Conservation (phyloP, 2,797 vertebrate genomes). For the Phataginus tetradactyla region DNA sequence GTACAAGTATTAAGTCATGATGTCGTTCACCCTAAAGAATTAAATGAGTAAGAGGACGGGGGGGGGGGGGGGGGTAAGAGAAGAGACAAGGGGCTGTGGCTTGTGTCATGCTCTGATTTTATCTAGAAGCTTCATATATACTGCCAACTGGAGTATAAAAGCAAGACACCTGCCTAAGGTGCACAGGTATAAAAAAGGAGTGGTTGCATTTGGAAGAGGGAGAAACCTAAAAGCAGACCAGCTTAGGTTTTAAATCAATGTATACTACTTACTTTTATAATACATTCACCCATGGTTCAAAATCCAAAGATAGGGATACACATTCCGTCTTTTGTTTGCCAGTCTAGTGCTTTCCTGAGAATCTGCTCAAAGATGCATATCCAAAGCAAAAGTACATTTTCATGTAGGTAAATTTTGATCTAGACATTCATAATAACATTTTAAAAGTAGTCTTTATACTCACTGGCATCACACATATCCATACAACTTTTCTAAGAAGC, state of each 20-base stretch:
- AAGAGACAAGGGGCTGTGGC: neutral
- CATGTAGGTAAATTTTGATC: neutral
- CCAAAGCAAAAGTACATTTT: conserved; percentile 38
- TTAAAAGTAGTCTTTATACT: neutral
- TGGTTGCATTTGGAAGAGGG: neutral
- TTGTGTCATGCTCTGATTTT: neutral
- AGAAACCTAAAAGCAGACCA: neutral
- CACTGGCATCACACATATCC: neutral
- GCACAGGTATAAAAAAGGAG: neutral
- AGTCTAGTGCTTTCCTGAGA: conserved; percentile 2
- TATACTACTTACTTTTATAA: neutral
- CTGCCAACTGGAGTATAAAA: neutral
- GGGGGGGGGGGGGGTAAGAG: neutral
- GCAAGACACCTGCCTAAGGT: neutral
- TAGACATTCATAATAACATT: neutral
- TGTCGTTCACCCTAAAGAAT: neutral
- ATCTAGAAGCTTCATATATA: neutral
- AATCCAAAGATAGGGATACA: neutral
- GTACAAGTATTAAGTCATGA: neutral
- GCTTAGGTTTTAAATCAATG: neutral
- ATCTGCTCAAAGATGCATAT: neutral
- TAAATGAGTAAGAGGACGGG: neutral
- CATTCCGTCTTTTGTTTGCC: neutral
- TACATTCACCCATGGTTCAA: neutral
- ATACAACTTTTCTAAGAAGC: neutral